A percentile compares a stretch with the other conserved stretches of the same genome.
These are phyloP conservation scores for Drosophila kambysellisi DNA, from an alignment of 2,888 invertebrate genomes.

Conservation along the genomic window DNA sequence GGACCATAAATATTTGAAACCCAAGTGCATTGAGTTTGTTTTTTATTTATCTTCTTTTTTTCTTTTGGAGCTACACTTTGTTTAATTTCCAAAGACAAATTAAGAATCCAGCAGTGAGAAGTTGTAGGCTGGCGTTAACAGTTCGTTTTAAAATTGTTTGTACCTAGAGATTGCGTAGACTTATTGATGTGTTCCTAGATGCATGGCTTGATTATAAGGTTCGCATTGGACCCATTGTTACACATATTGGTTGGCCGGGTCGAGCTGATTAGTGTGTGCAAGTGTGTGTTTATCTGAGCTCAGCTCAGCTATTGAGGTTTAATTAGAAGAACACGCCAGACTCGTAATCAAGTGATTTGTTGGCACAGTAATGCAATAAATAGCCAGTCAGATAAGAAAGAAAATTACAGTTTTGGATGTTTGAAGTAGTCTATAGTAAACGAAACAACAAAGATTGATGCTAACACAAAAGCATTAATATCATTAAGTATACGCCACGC, in stretches of 20 bases:
- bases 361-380: slow-evolving; percentile 39
- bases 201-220: slow-evolving; percentile 26
- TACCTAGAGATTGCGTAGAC: slow-evolving; percentile 29
- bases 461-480: neutral
- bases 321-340: slow-evolving; percentile 32
- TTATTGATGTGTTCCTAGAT: slow-evolving; percentile 29
- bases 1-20: slow-evolving; percentile 67
- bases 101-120: slow-evolving; percentile 59
- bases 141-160: slow-evolving; percentile 42
- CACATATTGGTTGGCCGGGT: slow-evolving; percentile 25
- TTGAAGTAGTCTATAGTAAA: neutral
- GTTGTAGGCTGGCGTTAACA: slow-evolving; percentile 74
- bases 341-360: slow-evolving; percentile 43
- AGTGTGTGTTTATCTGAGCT: slow-evolving; percentile 11
- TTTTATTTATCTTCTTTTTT: neutral
- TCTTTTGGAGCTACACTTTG: slow-evolving; percentile 47
- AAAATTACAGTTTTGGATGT: slow-evolving; percentile 12
- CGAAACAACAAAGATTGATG: neutral
- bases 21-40: slow-evolving; percentile 46
- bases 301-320: slow-evolving; percentile 39
- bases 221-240: slow-evolving; percentile 26
- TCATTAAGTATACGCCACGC: neutral
- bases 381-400: slow-evolving; percentile 20
- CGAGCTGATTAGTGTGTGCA: slow-evolving; percentile 34
- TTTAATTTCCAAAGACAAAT: slow-evolving; percentile 49